Evolutionary conservation across 2,113 vertebrate genomes (phyloP), one percentile per base, ranked within the genome.

Genomic region (Phaetusa simplex): DNA sequence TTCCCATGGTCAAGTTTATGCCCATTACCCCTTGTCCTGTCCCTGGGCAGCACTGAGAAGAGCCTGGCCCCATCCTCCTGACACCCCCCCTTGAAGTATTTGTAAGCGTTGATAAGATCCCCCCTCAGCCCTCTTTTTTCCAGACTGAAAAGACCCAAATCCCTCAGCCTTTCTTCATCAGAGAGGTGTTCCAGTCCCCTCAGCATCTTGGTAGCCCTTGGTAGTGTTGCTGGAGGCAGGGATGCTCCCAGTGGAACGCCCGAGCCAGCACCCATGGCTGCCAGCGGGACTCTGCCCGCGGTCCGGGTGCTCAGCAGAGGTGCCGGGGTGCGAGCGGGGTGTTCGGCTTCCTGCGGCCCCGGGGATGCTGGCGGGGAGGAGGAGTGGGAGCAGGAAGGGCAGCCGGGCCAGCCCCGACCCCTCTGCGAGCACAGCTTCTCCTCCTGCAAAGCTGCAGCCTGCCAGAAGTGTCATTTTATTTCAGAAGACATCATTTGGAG

Each of bases 341-440:
- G 7, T 27, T 43, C 4, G 1, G 7, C 19, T 22, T n/a, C 26
- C 42, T 9, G 65, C 2, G 1, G 26, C 12, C 61, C 40, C 2
- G 1, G 47, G 36, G 64, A 20, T 70, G 70, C 27, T 61, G 53
- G 4, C 0, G 8, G 6, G 78, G 61, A 64, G 14, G 18, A 70
- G 12, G 22, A 76, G 43, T 0, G 2, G 56, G 36, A 3, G 4
- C 47, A 38, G 22, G 4, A 52, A 43, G 22, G n/a, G 58, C 34
- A 53, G 21, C 50, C 1, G 1, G 40, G 8, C n/a, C 1, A 3
- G 32, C 11, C 43, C 0, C 1, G 10, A 8, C 0, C 3, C 64
- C 53, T 56, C 36, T 0, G 1, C 3, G 2, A 43, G 56, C 29
- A 8, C 2, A 1, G 32, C 34, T 65, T 79, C 36, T 71, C 61